Evolutionary conservation across 2,888 invertebrate genomes (phyloP), one percentile per base, ranked within the genome.

Genomic region (Beris chalybata): DNA sequence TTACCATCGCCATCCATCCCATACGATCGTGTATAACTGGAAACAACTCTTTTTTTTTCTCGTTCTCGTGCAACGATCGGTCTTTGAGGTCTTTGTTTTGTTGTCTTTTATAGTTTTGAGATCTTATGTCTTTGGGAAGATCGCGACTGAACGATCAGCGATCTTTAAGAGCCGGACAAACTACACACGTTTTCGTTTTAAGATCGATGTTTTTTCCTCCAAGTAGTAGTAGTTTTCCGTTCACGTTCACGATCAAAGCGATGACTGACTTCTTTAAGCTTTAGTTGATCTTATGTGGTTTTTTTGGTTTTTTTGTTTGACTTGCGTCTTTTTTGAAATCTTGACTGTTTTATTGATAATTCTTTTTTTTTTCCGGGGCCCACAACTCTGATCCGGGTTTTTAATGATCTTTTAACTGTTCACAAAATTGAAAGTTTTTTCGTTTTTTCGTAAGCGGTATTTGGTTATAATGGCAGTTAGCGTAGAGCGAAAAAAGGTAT

Each of bases 371-470:
- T 30, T 9, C 32, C n/a, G 58, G 9, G 9, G 31, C 32, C 29
- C 22, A 38, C 52, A 61, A 61, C 38, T 61, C 61, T 61, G 61
- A 61, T 61, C 61, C 61, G 61, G 61, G 61, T 61, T 52, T 61
- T 61, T 61, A 61, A 61, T 52, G 52, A 61, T 61, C 31, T 61
- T 61, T 38, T 61, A 61, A 61, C 61, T 61, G 61, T 61, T 61
- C 52, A 52, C 50, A 61, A 50, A 61, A 61, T 61, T 61, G 61
- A 61, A 61, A 61, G 61, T 61, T 61, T 61, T 61, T n/a, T n/a
- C n/a, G n/a, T n/a, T n/a, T 50, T 61, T 52, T 5, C 52, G 48
- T 9, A 45, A 44, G 58, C 48, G 58, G 15, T 47, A 59, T 56
- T 54, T 54, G 54, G 32, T 54, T 29, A n/a, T 32, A 12, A 38